phyloP scores from a whole-genome alignment of 2,113 vertebrate genomes.

The Eulacestoma nigropectus region DNA sequence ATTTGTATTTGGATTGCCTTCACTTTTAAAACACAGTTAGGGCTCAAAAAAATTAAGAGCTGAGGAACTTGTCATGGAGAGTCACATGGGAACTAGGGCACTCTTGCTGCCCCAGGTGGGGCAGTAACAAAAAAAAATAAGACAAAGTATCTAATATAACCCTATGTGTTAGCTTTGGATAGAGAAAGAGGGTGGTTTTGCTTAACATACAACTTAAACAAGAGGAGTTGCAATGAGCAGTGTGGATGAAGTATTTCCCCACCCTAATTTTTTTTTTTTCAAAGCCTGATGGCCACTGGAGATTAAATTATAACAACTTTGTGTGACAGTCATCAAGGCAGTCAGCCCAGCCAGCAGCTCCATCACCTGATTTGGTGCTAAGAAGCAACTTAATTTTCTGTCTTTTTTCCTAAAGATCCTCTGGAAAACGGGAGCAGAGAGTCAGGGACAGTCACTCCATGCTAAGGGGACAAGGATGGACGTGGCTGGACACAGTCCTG shows the following conservation, averaged over 20 bases:
- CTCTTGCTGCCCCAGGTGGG: neutral
- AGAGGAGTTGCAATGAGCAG: accelerated
- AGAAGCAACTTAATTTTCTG: neutral
- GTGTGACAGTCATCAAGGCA: too few relatives aligned
- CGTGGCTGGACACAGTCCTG: neutral
- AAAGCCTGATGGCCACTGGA: neutral
- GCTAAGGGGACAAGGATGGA: neutral
- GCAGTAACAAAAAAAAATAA: neutral
- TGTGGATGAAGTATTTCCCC: neutral
- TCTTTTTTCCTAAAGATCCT: neutral
- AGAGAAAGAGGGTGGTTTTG: accelerated
- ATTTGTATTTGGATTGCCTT: neutral
- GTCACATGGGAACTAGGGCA: too few relatives aligned
- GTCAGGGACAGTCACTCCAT: too few relatives aligned
- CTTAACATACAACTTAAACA: neutral
- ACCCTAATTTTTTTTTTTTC: neutral
- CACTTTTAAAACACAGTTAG: neutral
- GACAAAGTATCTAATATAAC: neutral
- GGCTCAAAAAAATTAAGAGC: neutral
- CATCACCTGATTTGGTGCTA: neutral
- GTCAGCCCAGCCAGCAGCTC: neutral
- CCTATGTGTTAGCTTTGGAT: neutral
- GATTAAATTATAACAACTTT: neutral
- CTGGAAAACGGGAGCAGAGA: neutral
- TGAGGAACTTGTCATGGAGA: neutral